Conservation (phyloP, 2,888 invertebrate species). For the Pediacus dermestoides region DNA sequence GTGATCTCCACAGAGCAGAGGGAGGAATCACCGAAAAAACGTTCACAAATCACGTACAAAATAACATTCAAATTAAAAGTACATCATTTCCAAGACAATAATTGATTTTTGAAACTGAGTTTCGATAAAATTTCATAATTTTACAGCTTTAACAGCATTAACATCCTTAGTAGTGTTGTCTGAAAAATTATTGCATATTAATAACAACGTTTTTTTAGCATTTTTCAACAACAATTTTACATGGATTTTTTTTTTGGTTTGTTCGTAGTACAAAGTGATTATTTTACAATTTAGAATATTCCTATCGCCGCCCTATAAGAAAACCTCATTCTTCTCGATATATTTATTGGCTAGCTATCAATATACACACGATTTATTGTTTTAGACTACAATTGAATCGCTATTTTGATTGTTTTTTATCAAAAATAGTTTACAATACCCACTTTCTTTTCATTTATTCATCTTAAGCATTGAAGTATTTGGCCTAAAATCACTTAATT, state of each 20-base stretch:
- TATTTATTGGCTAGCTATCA: slow-evolving; percentile 7
- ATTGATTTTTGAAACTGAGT: slow-evolving; percentile 3
- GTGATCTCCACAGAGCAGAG: too few species aligned
- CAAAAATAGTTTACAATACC: slow-evolving; percentile 7
- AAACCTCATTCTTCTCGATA: neutral
- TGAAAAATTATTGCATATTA: slow-evolving; percentile 7
- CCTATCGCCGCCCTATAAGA: too few species aligned
- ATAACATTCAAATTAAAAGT: too few species aligned
- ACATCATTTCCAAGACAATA: too few species aligned
- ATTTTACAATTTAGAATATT: neutral
- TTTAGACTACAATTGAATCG: neutral
- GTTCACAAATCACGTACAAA: too few species aligned
- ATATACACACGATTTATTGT: neutral
- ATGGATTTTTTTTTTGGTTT: neutral
- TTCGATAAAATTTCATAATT: neutral
- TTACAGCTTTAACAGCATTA: too few species aligned
- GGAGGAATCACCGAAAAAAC: too few species aligned
- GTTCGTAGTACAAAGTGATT: neutral
- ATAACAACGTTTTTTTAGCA: slow-evolving; percentile 6
- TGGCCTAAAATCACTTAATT: neutral
- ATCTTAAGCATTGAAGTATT: neutral
- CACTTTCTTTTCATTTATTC: neutral
- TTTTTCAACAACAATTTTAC: slow-evolving; percentile 5
- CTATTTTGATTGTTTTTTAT: slow-evolving; percentile 7
- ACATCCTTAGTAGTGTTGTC: too few species aligned